These are phyloP conservation scores for Clarias batrachus DNA, from an alignment of 2,113 vertebrate species.

Conservation along the genomic window DNA sequence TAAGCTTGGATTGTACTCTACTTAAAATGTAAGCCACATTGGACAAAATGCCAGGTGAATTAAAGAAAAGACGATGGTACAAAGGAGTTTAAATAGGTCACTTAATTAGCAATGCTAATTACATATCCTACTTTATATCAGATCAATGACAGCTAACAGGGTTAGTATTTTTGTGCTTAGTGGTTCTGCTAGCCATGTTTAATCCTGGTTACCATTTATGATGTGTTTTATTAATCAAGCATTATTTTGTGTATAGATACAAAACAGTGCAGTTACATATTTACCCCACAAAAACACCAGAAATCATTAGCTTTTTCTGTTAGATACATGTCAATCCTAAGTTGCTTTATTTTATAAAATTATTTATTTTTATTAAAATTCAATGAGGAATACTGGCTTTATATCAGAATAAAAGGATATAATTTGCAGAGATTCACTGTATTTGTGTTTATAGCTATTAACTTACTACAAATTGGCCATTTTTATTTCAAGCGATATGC, in stretches of 20 bases:
- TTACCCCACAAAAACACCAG: not conserved
- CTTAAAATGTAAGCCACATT: conserved; percentile 15
- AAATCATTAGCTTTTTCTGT: not conserved
- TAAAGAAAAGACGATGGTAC: not conserved
- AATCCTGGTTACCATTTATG: not conserved
- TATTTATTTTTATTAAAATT: not conserved
- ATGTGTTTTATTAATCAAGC: not conserved
- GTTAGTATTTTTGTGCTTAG: conserved; percentile 14
- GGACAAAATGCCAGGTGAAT: not conserved
- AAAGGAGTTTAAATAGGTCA: not conserved
- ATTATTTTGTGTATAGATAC: not conserved
- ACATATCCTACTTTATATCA: not conserved
- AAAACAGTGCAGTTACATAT: not conserved
- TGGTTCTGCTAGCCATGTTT: not conserved
- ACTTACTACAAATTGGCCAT: not conserved
- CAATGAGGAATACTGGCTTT: not conserved
- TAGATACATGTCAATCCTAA: not conserved
- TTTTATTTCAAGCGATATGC: not conserved
- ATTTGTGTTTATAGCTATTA: not conserved
- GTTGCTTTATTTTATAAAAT: not conserved
- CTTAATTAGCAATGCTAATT: conserved; percentile 21
- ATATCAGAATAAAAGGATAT: not conserved
- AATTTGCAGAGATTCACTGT: not conserved
- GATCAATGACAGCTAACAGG: not conserved
- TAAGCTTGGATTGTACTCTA: not conserved